phyloP scores from a whole-genome alignment of 2,888 invertebrate species.

The Leistus spinibarbis region DNA sequence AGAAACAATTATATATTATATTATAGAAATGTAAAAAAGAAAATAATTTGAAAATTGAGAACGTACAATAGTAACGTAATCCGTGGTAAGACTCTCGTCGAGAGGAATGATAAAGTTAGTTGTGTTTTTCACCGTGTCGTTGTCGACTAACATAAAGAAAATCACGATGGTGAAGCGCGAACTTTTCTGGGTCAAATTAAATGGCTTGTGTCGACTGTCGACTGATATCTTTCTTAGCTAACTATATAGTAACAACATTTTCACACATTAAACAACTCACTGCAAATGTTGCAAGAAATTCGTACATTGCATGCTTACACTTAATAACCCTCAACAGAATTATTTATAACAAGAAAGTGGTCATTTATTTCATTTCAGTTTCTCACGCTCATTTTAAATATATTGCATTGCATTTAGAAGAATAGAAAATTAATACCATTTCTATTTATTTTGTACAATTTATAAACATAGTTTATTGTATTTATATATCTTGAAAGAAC shows the following conservation, averaged over 20 bases:
- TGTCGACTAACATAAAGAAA: background rate
- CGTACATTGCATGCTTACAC: background rate
- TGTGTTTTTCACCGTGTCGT: background rate
- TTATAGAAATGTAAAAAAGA: too few relatives aligned
- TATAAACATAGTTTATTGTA: too few relatives aligned
- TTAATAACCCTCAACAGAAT: background rate
- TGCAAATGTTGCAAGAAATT: background rate
- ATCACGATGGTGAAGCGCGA: background rate
- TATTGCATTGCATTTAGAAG: too few relatives aligned
- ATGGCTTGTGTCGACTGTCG: background rate
- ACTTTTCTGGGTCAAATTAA: background rate
- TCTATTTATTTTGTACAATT: too few relatives aligned
- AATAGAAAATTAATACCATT: too few relatives aligned
- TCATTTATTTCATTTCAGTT: background rate
- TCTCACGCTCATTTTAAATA: background rate
- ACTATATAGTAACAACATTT: background rate
- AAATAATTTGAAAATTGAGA: background rate
- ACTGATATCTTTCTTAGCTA: background rate
- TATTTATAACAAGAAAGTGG: background rate
- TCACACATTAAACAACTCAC: background rate
- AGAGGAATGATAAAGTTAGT: background rate
- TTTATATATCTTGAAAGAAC: too few relatives aligned
- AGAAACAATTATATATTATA: too few relatives aligned
- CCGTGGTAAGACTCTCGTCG: background rate
- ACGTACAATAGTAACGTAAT: background rate